These are phyloP conservation scores for Echinometra lucunter DNA, from an alignment of 53 echinoderm and acorn worm genomes.

Conservation along the genomic window DNA sequence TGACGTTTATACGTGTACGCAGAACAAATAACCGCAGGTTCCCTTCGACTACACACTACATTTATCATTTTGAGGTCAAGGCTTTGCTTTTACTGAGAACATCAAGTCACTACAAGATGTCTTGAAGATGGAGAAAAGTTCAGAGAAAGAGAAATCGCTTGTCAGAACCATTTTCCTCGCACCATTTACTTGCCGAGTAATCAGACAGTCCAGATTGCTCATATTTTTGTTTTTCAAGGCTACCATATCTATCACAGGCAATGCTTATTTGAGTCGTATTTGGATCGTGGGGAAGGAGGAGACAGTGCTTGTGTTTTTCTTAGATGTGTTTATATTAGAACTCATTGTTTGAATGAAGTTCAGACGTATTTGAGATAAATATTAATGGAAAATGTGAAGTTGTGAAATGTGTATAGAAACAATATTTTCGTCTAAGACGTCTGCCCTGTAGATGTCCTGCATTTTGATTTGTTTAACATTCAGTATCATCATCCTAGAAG, in stretches of 20 bases:
- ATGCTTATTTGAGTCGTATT: background rate
- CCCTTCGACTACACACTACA: background rate
- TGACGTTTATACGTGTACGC: no score
- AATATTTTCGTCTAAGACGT: background rate
- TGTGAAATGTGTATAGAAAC: background rate
- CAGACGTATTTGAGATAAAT: background rate
- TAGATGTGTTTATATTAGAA: background rate
- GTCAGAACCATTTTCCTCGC: slow-evolving; percentile 1
- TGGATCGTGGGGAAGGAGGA: background rate
- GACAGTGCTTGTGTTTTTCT: slow-evolving; percentile 5
- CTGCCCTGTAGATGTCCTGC: no score
- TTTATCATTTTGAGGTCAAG: background rate
- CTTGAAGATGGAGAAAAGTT: background rate
- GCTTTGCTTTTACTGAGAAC: background rate
- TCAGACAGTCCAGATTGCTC: background rate
- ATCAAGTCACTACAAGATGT: background rate
- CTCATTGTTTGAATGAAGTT: background rate
- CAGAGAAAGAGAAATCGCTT: background rate
- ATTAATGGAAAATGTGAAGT: background rate
- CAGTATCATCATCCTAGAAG: no score
- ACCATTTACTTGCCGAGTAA: background rate
- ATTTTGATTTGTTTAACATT: no score
- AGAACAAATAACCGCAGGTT: background rate
- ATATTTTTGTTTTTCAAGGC: slow-evolving; percentile 36
- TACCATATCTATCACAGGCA: background rate